Percentiles rank a stretch among this genome's conserved stretches.
These are phyloP conservation scores for Himalopsyche tibetana DNA, from an alignment of 2,888 invertebrate genomes.

Conservation along the genomic window DNA sequence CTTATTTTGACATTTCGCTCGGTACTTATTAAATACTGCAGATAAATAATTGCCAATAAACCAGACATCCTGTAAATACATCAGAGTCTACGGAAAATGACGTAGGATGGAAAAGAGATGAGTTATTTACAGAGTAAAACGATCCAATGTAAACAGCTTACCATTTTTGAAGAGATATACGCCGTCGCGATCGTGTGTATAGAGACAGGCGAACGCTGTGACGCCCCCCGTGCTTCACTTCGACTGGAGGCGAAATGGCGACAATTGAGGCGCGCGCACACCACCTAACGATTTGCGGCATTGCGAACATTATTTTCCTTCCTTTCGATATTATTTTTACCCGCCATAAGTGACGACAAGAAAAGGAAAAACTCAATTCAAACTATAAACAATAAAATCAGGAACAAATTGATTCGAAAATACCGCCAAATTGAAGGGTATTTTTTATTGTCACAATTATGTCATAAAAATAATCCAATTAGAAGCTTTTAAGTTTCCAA, in stretches of 20 bases:
- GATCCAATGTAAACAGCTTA: slow-evolving; percentile 2
- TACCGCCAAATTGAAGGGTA: too few relatives aligned
- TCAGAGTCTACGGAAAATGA: not conserved
- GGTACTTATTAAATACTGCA: slow-evolving; percentile 30
- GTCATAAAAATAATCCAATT: too few relatives aligned
- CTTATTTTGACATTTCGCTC: slow-evolving; percentile 16
- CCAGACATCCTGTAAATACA: not conserved
- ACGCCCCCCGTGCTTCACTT: slow-evolving; percentile 22
- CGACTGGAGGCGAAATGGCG: slow-evolving; percentile 30
- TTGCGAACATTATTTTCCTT: slow-evolving; percentile 24
- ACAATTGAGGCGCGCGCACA: slow-evolving; percentile 26
- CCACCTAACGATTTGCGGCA: slow-evolving; percentile 17
- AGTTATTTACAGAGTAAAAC: not conserved
- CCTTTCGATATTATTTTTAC: slow-evolving; percentile 16
- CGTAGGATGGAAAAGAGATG: not conserved
- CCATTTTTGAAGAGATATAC: slow-evolving; percentile 29
- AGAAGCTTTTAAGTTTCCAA: too few relatives aligned
- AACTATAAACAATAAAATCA: not conserved
- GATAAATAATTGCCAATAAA: slow-evolving; percentile 26
- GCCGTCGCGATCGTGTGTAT: slow-evolving; percentile 26
- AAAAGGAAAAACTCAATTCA: not conserved
- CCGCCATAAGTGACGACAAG: not conserved
- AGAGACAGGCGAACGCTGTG: slow-evolving; percentile 19
- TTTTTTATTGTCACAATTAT: too few relatives aligned
- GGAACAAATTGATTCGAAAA: not conserved